Evolutionary conservation across 2,797 vertebrate species (phyloP), one percentile per base, ranked within the genome.

Genomic region (Triplophysa yarkandensis): DNA sequence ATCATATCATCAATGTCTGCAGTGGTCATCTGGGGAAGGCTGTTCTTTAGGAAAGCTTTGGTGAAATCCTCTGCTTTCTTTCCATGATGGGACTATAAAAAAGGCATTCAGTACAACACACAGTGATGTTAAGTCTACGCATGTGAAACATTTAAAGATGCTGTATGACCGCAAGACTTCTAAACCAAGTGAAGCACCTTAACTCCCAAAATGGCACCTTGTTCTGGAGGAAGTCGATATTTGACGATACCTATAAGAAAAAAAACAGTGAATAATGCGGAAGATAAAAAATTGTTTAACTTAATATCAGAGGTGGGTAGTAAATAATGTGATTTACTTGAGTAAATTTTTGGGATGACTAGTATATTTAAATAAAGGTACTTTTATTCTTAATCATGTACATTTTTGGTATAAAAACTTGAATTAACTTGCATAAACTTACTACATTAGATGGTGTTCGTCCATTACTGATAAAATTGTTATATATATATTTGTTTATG

Each of bases 31-130:
- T 8, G 64, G 0, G 90, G 91, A 27, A 92, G 32, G 36, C 92
- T 92, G 0, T 80, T 93, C 78, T 79, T 93, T 82, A 98, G 88
- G 83, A 98, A 96, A 0, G 91, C 85, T 1, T 71, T 81, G 0
- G 95, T 91, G 70, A 97, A 95, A 0, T 85, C 86, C 43, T 81
- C 84, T 0, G 94, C 93, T 62, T 88, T 82, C 14, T 70, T 76
- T 0, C 39, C 27, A 52, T 17, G 75, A 4, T 82, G 78, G 34
- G 87, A 84, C 95, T 96, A 68, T 4, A 64, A 44, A 23, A 54
- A n/a, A 7, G 19, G 14, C 6, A 58, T 28, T 27, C 4, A 50
- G 7, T 23, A 30, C 2, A 23, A 16, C 27, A 55, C 8, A 34
- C 7, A 6, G 19, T 39, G 8, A 36, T 9, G 34, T n/a, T 1